Evolutionary conservation across 35 echinoderm and acorn worm species (phyloP).

Genomic region (Apostichopus californicus): DNA sequence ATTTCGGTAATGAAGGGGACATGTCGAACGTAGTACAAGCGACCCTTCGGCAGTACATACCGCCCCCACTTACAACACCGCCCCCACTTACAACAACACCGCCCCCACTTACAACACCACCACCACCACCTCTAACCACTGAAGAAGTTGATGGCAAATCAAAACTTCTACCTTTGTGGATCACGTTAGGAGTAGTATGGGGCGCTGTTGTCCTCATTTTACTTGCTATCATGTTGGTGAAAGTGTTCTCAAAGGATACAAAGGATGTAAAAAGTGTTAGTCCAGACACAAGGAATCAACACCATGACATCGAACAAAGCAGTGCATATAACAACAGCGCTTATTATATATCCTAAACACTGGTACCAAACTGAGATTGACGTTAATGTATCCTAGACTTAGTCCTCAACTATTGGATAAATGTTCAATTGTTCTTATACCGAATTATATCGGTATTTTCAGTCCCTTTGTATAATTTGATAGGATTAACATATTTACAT

Average conservation of each 20-base stretch:
- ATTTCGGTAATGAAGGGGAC: constrained; percentile 30
- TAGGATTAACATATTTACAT: too few relatives aligned
- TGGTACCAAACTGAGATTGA: too few relatives aligned
- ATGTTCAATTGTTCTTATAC: too few relatives aligned
- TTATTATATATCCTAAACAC: neutral
- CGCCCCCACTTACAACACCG: neutral
- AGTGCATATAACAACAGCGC: neutral
- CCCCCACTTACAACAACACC: neutral
- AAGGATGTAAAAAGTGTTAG: neutral
- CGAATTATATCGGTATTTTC: too few relatives aligned
- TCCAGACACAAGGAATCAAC: neutral
- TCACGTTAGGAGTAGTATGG: neutral
- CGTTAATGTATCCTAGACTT: too few relatives aligned
- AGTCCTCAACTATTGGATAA: too few relatives aligned
- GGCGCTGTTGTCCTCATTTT: neutral
- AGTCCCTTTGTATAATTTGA: too few relatives aligned
- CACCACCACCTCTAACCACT: neutral
- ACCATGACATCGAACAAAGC: neutral
- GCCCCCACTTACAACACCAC: neutral
- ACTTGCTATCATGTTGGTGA: neutral
- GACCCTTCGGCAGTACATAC: constrained; percentile 48
- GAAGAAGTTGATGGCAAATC: neutral
- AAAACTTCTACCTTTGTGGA: neutral
- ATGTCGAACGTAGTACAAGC: constrained; percentile 59
- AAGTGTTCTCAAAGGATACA: neutral